Percentiles rank a stretch among this genome's conserved stretches.
Evolutionary conservation across 2,888 invertebrate species (phyloP).

Genomic region (Osmoderma eremita): DNA sequence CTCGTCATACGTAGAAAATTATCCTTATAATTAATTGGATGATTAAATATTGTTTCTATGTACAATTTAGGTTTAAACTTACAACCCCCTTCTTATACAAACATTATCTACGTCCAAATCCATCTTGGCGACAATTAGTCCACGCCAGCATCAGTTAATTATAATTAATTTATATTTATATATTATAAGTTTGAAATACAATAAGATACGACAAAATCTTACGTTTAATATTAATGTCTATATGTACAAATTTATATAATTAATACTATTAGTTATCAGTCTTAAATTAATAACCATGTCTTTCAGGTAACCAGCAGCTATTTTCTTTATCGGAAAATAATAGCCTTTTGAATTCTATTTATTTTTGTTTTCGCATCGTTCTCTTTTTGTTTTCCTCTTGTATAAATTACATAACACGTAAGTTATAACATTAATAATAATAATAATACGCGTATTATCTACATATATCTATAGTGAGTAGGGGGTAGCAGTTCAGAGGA

Average conservation of each 20-base stretch:
- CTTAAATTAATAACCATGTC: constrained; percentile 48
- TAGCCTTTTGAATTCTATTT: constrained; percentile 23
- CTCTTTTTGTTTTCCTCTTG: constrained; percentile 12
- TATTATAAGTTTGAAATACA: too few relatives aligned
- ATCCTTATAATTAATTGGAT: too few relatives aligned
- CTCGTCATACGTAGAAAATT: too few relatives aligned
- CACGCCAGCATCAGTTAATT: neutral
- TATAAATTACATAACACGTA: constrained; percentile 20
- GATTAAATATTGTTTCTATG: too few relatives aligned
- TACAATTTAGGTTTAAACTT: too few relatives aligned
- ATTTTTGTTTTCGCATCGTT: constrained; percentile 11
- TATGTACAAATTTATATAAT: constrained; percentile 40
- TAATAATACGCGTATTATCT: constrained; percentile 6
- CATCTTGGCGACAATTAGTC: neutral
- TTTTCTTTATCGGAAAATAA: constrained; percentile 25
- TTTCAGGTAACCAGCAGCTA: constrained; percentile 38
- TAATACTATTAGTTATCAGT: constrained; percentile 48
- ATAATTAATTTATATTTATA: too few relatives aligned
- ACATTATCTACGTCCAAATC: neutral
- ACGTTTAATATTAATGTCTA: neutral
- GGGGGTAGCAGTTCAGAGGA: neutral
- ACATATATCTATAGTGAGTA: constrained; percentile 4
- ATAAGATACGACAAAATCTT: neutral
- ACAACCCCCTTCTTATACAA: too few relatives aligned
- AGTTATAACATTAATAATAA: constrained; percentile 11